Conservation (phyloP, 2,888 invertebrate genomes). For the Hirtodrosophila alboralis region DNA sequence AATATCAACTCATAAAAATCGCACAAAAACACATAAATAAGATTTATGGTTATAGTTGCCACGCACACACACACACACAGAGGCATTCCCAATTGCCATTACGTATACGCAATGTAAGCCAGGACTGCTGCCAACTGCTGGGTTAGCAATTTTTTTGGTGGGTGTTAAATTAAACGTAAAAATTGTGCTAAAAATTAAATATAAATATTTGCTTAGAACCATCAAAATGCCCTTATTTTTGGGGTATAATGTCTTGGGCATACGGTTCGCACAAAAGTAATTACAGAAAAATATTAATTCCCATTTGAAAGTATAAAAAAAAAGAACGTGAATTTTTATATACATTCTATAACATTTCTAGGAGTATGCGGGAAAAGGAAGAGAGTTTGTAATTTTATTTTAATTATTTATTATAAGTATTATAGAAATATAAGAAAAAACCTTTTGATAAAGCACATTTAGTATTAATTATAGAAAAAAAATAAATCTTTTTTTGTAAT, state of each 20-base stretch:
- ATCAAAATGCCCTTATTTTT: conserved; percentile 34
- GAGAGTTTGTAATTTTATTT: too few species aligned
- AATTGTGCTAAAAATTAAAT: conserved; percentile 59
- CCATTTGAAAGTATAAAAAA: too few species aligned
- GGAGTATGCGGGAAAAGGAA: too few species aligned
- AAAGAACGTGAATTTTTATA: too few species aligned
- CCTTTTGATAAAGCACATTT: too few species aligned
- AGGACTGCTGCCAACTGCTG: conserved; percentile 13
- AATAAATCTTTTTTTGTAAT: background rate
- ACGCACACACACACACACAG: conserved; percentile 18
- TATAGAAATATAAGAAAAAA: too few species aligned
- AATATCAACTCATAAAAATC: conserved; percentile 74
- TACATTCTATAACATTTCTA: too few species aligned
- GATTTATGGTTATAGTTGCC: conserved; percentile 72
- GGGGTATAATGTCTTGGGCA: background rate
- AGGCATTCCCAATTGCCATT: conserved; percentile 34
- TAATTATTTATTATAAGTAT: too few species aligned
- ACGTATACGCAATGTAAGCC: conserved; percentile 55
- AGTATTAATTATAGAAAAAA: too few species aligned
- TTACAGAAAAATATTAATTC: too few species aligned
- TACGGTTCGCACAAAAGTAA: background rate
- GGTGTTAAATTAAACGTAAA: conserved; percentile 73
- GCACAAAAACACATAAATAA: conserved; percentile 75
- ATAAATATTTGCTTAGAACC: conserved; percentile 60
- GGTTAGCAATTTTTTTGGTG: conserved; percentile 1